phyloP scores from a whole-genome alignment of 2,797 vertebrate genomes.

The Tragopan temminckii region DNA sequence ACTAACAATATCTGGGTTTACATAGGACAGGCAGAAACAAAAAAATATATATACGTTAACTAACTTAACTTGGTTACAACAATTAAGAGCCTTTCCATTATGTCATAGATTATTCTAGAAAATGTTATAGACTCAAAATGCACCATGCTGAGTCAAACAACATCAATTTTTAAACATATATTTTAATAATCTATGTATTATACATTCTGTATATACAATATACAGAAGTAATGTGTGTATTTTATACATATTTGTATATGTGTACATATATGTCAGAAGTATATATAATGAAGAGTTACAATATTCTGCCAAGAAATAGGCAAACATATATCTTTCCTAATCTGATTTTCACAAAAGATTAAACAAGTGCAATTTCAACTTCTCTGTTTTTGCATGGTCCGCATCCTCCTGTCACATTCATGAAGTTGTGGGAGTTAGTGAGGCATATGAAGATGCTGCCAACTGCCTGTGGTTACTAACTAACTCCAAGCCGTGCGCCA shows the following conservation, averaged over 20 bases:
- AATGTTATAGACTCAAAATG: not conserved
- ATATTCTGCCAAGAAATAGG: not conserved
- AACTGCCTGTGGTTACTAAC: constrained; percentile 98
- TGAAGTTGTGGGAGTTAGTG: constrained; percentile 95
- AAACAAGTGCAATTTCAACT: not conserved
- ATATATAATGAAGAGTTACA: not conserved
- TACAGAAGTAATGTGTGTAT: not conserved
- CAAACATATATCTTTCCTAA: not conserved
- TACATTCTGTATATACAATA: not conserved
- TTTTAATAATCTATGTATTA: not conserved
- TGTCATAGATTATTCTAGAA: not conserved
- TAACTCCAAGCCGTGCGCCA: constrained; percentile 97
- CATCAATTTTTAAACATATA: not conserved
- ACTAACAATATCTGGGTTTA: not conserved
- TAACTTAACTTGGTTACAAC: not conserved
- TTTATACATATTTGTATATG: not conserved
- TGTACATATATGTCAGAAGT: not conserved
- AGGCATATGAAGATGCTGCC: constrained; percentile 97
- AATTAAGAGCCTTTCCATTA: not conserved
- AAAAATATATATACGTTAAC: not conserved
- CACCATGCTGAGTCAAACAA: not conserved
- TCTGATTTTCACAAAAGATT: not conserved
- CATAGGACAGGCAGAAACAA: not conserved
- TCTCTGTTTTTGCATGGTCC: constrained; percentile 30
- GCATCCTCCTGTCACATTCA: not conserved